These are phyloP conservation scores for Drosophila nebulosa DNA, from an alignment of 1,140 invertebrate species.

Conservation along the genomic window DNA sequence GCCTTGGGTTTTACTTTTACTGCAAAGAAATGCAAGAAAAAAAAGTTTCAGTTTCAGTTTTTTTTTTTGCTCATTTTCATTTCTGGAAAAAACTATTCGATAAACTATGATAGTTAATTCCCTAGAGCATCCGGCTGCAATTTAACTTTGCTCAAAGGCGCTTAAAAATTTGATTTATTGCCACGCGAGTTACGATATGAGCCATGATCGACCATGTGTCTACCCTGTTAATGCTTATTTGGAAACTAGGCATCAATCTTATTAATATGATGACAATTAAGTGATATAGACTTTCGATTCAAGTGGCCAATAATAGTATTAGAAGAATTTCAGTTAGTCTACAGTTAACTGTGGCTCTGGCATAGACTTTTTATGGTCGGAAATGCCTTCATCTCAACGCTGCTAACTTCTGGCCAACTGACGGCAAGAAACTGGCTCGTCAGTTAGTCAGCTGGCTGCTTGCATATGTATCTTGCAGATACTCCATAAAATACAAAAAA, in stretches of 20 bases:
- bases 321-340: no score
- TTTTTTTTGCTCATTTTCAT: conserved; percentile 25
- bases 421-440: background rate
- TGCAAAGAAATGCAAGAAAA: background rate
- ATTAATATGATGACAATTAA: no score
- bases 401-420: no score
- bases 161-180: conserved; percentile 74
- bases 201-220: background rate
- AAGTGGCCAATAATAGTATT: no score
- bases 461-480: conserved; percentile 47
- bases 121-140: conserved; percentile 64
- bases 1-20: background rate
- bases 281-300: no score
- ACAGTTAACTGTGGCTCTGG: background rate
- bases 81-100: conserved; percentile 34
- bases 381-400: background rate
- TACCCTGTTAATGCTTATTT: conserved; percentile 10
- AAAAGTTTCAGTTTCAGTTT: conserved; percentile 2
- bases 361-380: background rate
- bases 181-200: conserved; percentile 27
- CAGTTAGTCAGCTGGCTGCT: conserved; percentile 46
- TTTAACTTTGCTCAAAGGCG: conserved; percentile 73
- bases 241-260: no score
- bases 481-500: conserved; percentile 8
- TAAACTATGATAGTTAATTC: conserved; percentile 56